phyloP scores from a whole-genome alignment of 1,140 invertebrate species.

The Bombus polaris region DNA sequence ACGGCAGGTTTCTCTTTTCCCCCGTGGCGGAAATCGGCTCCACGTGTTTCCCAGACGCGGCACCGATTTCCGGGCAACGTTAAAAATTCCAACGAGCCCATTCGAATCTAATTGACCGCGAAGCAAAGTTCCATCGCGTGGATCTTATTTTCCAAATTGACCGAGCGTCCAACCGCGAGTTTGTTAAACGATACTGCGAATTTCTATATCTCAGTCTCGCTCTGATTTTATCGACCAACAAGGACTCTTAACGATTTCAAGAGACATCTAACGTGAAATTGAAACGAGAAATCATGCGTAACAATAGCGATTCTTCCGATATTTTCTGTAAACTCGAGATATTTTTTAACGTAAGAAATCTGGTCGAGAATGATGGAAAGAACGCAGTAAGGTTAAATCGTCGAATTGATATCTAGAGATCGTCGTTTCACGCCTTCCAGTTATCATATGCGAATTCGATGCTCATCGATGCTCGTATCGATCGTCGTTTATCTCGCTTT shows the following conservation, averaged over 20 bases:
- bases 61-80: not conserved
- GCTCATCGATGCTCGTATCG: not conserved
- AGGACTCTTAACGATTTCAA: too few species aligned
- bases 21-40: not conserved
- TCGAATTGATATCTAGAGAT: not conserved
- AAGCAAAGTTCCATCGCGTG: not conserved
- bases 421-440: not conserved
- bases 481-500: not conserved
- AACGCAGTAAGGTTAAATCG: not conserved
- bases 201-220: too few species aligned
- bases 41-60: not conserved
- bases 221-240: too few species aligned
- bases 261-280: too few species aligned
- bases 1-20: too few species aligned
- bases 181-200: not conserved
- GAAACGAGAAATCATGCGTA: too few species aligned
- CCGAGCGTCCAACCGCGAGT: not conserved
- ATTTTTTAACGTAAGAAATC: too few species aligned
- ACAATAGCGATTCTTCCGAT: too few species aligned
- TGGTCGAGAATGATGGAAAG: too few species aligned
- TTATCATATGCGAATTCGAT: not conserved
- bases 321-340: too few species aligned
- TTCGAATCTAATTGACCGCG: conserved; percentile 15
- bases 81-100: conserved; percentile 10
- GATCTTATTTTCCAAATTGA: conserved; percentile 15